Base-by-base conservation (phyloP, 35 echinoderm and acorn worm genomes). In the Nesometra sesokonis region DNA sequence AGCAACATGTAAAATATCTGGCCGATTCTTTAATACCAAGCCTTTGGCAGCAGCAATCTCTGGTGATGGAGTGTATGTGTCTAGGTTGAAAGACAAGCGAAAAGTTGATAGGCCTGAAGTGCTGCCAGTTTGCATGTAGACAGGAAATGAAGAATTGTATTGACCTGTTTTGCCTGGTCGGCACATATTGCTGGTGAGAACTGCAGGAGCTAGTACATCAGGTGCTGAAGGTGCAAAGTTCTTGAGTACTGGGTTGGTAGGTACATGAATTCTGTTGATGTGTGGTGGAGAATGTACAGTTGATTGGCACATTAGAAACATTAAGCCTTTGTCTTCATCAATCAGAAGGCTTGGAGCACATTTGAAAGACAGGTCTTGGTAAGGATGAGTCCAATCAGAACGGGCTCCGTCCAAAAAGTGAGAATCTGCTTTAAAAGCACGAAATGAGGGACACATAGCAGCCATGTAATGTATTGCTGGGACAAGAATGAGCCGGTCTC, bases 1-100 rank as follows among this genome's bases (percentile, higher is more conserved):
- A 13, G 81, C 81, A 33, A 37, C 3, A 34, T 82, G 81, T 11
- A 33, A 34, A 9, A 82, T 82, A 34, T 82, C 81, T 11, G 81
- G 81, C 11, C 81, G 81, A 82, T 82, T 11, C 32, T 82, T 11
- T 34, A 82, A 27, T n/a, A 82, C 81, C 81, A 82, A 82, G 27
- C 11, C 81, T 27, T 82, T 82, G 5, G 11, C 81, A 11, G 32
- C 11, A 82, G 81, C 11, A 82, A 82, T 82, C 11, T 79, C 77
- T 5, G 5, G 5, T 8, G 77, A 8, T 8, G 77, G 23, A 79
- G 4, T 33, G 33, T 79, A 79, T 8, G 77, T 79, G 5, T 79
- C 29, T 5, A 79, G 5, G 4, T 79, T 79, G 5, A 23, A 23
- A 8, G 23, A 5, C 5, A 79, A 8, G 5, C 39, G 4, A 15